phyloP scores from a whole-genome alignment of 2,888 invertebrate genomes.

The Petrophora chlorosata region DNA sequence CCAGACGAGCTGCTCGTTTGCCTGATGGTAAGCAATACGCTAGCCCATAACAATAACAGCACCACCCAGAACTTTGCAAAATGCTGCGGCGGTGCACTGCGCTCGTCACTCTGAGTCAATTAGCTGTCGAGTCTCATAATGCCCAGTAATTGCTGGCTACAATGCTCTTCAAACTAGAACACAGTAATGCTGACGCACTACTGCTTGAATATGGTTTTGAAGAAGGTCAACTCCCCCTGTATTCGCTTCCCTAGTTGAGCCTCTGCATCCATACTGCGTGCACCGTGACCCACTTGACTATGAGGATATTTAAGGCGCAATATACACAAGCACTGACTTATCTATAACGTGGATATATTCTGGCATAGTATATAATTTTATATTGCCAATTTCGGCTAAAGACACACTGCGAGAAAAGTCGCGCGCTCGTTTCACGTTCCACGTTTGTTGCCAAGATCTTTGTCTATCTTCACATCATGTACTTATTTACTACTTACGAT shows the following conservation, averaged over 20 bases:
- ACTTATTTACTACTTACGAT: background rate
- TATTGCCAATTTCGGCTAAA: slow-evolving; percentile 9
- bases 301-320: slow-evolving; percentile 32
- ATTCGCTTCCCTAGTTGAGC: background rate
- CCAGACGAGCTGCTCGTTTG: too few species aligned
- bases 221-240: background rate
- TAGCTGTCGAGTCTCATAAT: too few species aligned
- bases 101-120: too few species aligned
- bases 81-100: too few species aligned
- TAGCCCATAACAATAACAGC: too few species aligned
- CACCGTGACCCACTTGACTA: slow-evolving; percentile 51
- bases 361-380: slow-evolving; percentile 8
- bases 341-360: slow-evolving; percentile 25
- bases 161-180: background rate
- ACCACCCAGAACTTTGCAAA: too few species aligned
- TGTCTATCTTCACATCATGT: background rate
- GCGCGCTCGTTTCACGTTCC: background rate
- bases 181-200: background rate
- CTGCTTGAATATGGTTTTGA: background rate
- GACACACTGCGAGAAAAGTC: slow-evolving; percentile 6
- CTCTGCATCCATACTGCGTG: slow-evolving; percentile 11
- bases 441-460: background rate
- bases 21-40: too few species aligned
- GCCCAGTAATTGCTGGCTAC: too few species aligned
- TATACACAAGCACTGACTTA: slow-evolving; percentile 37